phyloP scores from a whole-genome alignment of 2,888 invertebrate species.

The Dryococelus australis region DNA sequence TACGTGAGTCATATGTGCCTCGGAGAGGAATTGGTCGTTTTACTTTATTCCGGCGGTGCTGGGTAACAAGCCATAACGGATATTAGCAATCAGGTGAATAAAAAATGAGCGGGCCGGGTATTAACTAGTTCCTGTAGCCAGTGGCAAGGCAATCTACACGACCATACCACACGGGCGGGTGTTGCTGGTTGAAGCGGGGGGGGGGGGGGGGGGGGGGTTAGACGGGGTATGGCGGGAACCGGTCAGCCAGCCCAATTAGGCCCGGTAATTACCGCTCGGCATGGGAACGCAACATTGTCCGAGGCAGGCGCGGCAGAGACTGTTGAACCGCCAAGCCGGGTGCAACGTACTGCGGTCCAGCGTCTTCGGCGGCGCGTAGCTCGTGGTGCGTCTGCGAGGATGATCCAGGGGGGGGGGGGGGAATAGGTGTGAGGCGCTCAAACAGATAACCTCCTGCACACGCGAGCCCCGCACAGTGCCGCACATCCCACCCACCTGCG shows the following conservation, averaged over 20 bases:
- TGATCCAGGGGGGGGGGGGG: too few species aligned
- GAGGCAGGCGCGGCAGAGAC: too few species aligned
- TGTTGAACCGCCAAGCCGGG: too few species aligned
- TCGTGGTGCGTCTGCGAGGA: too few species aligned
- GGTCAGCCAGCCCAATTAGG: constrained; percentile 11
- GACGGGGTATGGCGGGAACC: background rate
- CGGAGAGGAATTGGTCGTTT: background rate
- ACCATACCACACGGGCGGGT: background rate
- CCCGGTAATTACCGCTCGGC: background rate
- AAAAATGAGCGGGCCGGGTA: background rate
- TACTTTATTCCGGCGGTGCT: background rate
- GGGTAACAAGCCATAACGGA: background rate
- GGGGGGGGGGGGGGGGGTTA: background rate
- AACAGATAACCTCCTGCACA: too few species aligned
- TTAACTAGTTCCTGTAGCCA: background rate
- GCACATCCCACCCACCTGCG: too few species aligned
- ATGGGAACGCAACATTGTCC: background rate
- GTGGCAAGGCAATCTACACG: background rate
- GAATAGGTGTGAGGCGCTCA: too few species aligned
- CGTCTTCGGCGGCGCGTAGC: too few species aligned
- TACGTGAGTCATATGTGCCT: constrained; percentile 4
- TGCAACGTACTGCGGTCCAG: too few species aligned
- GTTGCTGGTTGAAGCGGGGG: too few species aligned
- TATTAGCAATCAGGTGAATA: background rate
- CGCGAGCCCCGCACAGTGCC: too few species aligned